phyloP scores from a whole-genome alignment of 1,140 invertebrate genomes.

The Notospermus geniculatus region DNA sequence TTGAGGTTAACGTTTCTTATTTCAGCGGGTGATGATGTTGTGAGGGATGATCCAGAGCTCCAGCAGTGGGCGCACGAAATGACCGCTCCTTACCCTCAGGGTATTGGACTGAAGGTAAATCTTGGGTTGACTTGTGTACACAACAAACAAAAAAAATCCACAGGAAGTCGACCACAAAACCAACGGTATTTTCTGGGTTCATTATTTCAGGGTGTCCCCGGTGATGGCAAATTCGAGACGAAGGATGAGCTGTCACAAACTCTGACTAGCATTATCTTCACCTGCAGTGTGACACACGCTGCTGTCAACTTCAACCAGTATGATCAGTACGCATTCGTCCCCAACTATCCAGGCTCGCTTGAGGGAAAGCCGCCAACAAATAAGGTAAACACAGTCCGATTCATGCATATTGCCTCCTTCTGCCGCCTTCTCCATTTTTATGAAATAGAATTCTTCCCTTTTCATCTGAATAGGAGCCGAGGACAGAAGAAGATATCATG shows the following conservation, averaged over 20 bases:
- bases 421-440: not conserved
- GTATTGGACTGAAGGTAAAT: constrained; percentile 4
- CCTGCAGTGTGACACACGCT: constrained; percentile 58
- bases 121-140: too few relatives aligned
- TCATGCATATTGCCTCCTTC: not conserved
- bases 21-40: not conserved
- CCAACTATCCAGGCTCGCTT: constrained; percentile 58
- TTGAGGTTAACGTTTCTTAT: too few relatives aligned
- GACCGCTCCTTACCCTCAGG: constrained; percentile 31
- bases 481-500: constrained; percentile 46
- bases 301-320: constrained; percentile 57
- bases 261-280: constrained; percentile 54
- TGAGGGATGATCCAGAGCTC: constrained; percentile 43
- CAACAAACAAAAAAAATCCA: too few relatives aligned
- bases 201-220: constrained; percentile 29
- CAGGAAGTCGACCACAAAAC: too few relatives aligned
- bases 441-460: not conserved
- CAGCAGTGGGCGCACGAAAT: constrained; percentile 49
- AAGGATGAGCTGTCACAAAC: constrained; percentile 44
- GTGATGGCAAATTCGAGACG: constrained; percentile 32
- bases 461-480: not conserved
- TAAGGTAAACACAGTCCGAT: constrained; percentile 45
- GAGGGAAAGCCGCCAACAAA: constrained; percentile 45
- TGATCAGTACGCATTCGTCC: constrained; percentile 57
- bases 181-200: not conserved